A percentile compares a stretch with the other conserved stretches of the same genome.
Evolutionary conservation across 2,113 vertebrate genomes (phyloP).

Genomic region (Pteronura brasiliensis): DNA sequence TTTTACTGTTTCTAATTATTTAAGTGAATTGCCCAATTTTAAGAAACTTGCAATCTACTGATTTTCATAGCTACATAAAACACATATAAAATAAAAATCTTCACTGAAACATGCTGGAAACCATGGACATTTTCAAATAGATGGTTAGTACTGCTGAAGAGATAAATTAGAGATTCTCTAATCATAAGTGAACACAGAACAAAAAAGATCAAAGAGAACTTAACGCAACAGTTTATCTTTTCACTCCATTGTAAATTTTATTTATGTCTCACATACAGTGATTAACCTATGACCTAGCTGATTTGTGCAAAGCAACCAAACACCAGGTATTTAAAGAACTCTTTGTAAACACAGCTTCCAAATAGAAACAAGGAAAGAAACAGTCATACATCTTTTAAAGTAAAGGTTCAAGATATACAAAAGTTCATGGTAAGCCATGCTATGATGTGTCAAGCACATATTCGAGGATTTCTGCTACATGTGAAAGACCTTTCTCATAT

Average conservation of each 20-base stretch:
- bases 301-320: constrained; percentile 48
- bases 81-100: not conserved
- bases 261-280: constrained; percentile 33
- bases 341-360: not conserved
- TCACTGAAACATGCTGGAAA: not conserved
- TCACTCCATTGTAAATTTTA: constrained; percentile 30
- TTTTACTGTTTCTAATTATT: not conserved
- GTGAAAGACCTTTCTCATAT: not conserved
- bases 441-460: not conserved
- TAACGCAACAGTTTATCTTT: not conserved
- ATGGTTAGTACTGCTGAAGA: not conserved
- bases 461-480: constrained; percentile 18
- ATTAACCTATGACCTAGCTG: not conserved
- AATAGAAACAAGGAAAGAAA: constrained; percentile 39
- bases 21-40: not conserved
- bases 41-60: not conserved
- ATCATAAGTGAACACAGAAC: not conserved
- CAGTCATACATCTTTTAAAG: constrained; percentile 42
- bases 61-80: not conserved
- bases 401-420: constrained; percentile 28
- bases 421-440: constrained; percentile 18
- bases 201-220: not conserved
- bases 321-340: constrained; percentile 14
- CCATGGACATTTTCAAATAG: not conserved
- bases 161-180: not conserved